Evolutionary conservation across 2,113 vertebrate genomes (phyloP).

Genomic region (Pongo abelii): DNA sequence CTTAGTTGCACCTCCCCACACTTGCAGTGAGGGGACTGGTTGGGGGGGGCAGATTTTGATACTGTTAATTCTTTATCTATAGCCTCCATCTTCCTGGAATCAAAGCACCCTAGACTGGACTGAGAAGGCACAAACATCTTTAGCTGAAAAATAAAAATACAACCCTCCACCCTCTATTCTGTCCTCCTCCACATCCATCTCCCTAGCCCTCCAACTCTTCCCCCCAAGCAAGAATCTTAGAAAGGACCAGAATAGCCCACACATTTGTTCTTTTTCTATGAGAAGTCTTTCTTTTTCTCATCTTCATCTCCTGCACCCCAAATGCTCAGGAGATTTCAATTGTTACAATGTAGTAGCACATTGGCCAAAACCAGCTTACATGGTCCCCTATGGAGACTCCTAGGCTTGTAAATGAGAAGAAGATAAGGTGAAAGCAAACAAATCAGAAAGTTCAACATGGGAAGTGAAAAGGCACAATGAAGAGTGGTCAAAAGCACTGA

Average conservation of each 20-base stretch:
- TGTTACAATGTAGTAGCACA: background rate
- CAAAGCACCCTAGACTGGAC: background rate
- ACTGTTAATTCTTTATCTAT: background rate
- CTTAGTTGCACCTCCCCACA: background rate
- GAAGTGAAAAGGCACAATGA: background rate
- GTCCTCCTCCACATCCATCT: background rate
- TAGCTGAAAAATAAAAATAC: background rate
- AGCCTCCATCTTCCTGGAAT: background rate
- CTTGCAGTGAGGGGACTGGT: background rate
- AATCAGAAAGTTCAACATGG: background rate
- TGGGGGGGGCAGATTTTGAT: background rate
- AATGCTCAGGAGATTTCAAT: background rate
- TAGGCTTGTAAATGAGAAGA: background rate
- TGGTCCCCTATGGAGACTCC: background rate
- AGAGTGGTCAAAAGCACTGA: background rate
- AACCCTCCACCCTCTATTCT: no score
- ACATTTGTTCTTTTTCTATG: background rate
- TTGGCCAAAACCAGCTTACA: background rate
- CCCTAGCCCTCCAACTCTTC: background rate
- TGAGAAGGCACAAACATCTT: background rate
- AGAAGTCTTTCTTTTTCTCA: background rate
- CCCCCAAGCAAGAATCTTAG: background rate
- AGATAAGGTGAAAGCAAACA: background rate
- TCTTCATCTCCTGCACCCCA: background rate
- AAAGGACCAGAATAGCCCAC: background rate